These are phyloP conservation scores for Paracyclopina nana DNA, from an alignment of 1,140 invertebrate genomes.

Conservation along the genomic window DNA sequence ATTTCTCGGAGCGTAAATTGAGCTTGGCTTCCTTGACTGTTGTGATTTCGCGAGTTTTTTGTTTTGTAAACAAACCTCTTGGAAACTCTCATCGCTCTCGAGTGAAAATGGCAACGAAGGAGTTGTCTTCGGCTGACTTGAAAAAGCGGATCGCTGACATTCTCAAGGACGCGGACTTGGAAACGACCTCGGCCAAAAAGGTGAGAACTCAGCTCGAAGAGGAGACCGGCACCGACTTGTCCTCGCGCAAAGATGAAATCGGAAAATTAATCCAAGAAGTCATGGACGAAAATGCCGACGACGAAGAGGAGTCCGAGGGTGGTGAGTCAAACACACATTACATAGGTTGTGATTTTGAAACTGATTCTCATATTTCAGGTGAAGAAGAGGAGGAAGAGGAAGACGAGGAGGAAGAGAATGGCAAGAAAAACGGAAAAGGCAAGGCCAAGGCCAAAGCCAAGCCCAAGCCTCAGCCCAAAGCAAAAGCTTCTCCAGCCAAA, in stretches of 20 bases:
- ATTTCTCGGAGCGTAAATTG: too few relatives aligned
- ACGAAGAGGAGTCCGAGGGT: conserved; percentile 31
- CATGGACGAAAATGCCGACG: conserved; percentile 24
- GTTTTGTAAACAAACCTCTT: too few relatives aligned
- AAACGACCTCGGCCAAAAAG: conserved; percentile 62
- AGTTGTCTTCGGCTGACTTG: conserved; percentile 4
- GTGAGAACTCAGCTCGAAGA: conserved; percentile 62
- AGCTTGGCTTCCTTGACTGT: too few relatives aligned
- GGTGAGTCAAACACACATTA: conserved; percentile 34
- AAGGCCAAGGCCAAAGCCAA: conserved; percentile 30
- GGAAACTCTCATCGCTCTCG: too few relatives aligned
- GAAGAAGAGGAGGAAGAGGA: conserved; percentile 27
- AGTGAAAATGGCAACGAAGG: too few relatives aligned
- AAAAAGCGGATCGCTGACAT: conserved; percentile 39
- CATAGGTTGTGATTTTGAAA: too few relatives aligned
- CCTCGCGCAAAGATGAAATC: conserved; percentile 49
- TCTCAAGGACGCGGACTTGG: conserved; percentile 61
- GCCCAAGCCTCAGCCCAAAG: neutral
- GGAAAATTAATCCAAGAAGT: conserved; percentile 52
- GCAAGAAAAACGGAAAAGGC: conserved; percentile 37
- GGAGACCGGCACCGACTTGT: conserved; percentile 49
- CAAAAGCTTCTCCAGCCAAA: conserved; percentile 22
- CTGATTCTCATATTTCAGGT: too few relatives aligned
- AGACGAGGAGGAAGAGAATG: conserved; percentile 32
- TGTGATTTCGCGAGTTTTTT: too few relatives aligned